These are phyloP conservation scores for Pimpla rufipes DNA, from an alignment of 2,888 invertebrate genomes.

Conservation along the genomic window DNA sequence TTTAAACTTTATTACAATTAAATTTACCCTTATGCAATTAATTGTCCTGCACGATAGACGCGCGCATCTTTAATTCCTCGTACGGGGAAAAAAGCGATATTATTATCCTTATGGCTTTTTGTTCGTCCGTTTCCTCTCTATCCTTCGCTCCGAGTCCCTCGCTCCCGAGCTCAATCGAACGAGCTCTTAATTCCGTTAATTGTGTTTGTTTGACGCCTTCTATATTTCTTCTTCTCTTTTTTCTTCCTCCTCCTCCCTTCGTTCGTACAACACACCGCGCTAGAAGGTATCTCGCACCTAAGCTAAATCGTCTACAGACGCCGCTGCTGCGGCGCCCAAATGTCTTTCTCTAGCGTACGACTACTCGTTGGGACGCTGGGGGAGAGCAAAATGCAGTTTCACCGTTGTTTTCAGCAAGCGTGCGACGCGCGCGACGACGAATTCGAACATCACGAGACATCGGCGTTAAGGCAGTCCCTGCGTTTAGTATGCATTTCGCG, in stretches of 20 bases:
- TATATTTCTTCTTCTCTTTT: not conserved
- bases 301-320: conserved; percentile 50
- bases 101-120: conserved; percentile 17
- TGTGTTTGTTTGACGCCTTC: not conserved
- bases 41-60: conserved; percentile 59
- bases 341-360: conserved; percentile 47
- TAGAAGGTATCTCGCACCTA: conserved; percentile 30
- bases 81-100: conserved; percentile 48
- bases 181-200: conserved; percentile 34
- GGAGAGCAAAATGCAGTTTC: conserved; percentile 58
- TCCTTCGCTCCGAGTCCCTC: conserved; percentile 52
- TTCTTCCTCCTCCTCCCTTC: conserved; percentile 27
- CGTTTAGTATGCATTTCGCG: too few species aligned
- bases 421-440: conserved; percentile 46
- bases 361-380: conserved; percentile 46
- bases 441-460: conserved; percentile 37
- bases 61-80: conserved; percentile 58
- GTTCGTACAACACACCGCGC: conserved; percentile 29
- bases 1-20: conserved; percentile 51
- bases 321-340: conserved; percentile 33
- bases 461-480: too few species aligned
- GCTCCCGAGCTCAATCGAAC: conserved; percentile 63
- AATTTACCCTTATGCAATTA: conserved; percentile 59
- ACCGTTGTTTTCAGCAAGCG: conserved; percentile 43
- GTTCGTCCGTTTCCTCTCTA: conserved; percentile 11